Percentiles rank a stretch among this genome's conserved stretches.
Conservation (phyloP, 2,888 invertebrate genomes). For the Stratiomys singularior region DNA sequence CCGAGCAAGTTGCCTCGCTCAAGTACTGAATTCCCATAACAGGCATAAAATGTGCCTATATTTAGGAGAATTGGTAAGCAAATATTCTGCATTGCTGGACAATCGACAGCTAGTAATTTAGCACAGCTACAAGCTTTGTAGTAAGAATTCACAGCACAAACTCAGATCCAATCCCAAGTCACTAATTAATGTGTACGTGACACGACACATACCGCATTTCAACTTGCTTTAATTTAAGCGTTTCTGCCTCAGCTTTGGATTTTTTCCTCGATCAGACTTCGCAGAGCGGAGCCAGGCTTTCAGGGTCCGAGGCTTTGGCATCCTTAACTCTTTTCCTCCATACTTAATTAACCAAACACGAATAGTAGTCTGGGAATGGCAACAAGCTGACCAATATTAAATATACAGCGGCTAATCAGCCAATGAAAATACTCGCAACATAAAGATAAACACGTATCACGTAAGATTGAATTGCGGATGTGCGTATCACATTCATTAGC, state of each 20-base stretch:
- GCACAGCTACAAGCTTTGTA: no score
- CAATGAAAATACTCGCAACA: conserved; percentile 1
- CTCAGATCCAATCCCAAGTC: background rate
- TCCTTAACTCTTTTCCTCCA: conserved; percentile 16
- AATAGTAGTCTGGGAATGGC: background rate
- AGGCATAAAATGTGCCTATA: no score
- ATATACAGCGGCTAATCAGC: background rate
- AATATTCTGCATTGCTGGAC: background rate
- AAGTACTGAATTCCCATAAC: no score
- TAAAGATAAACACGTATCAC: conserved; percentile 2
- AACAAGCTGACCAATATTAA: conserved; percentile 6
- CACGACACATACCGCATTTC: background rate
- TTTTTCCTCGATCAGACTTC: background rate
- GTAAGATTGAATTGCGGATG: conserved; percentile 17
- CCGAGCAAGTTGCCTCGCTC: no score
- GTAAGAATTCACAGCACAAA: background rate
- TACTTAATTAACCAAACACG: conserved; percentile 37
- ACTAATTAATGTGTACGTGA: conserved; percentile 35
- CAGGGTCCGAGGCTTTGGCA: background rate
- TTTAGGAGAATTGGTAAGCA: background rate
- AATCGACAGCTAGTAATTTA: background rate
- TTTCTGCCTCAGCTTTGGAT: background rate
- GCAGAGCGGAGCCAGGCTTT: no score
- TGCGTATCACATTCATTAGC: conserved; percentile 41
- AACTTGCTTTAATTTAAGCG: background rate